Percentiles rank a stretch among this genome's conserved stretches.
Conservation (phyloP, 2,113 vertebrate species). For the Lepus timidus region DNA sequence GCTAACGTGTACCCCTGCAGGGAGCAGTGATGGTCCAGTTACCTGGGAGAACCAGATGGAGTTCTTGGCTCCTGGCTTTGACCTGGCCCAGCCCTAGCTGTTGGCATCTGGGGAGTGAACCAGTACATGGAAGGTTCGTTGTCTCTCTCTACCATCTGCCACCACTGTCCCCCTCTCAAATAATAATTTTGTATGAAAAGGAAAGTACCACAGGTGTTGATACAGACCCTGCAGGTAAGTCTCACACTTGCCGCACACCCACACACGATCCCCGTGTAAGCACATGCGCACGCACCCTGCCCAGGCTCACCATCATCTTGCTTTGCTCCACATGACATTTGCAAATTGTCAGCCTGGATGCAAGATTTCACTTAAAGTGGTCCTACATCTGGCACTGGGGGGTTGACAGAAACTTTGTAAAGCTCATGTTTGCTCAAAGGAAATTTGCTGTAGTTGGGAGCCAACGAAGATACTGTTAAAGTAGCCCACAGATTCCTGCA, state of each 20-base stretch:
- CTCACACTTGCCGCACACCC: not conserved
- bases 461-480: not conserved
- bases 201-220: not conserved
- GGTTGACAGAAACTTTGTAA: not conserved
- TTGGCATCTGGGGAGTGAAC: no score
- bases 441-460: not conserved
- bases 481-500: not conserved
- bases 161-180: no score
- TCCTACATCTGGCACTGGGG: not conserved
- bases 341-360: not conserved
- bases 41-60: no score
- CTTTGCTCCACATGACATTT: not conserved
- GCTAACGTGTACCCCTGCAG: no score
- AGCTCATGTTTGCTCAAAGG: not conserved
- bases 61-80: no score
- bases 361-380: not conserved
- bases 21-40: no score
- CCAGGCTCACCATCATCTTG: fast-evolving
- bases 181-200: no score
- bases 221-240: not conserved
- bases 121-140: no score
- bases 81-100: no score
- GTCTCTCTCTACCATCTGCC: no score
- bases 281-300: not conserved
- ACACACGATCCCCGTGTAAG: not conserved